A percentile compares a stretch with the other conserved stretches of the same genome.
Evolutionary conservation across 2,113 vertebrate species (phyloP).

Genomic region (Heliornis fulica): DNA sequence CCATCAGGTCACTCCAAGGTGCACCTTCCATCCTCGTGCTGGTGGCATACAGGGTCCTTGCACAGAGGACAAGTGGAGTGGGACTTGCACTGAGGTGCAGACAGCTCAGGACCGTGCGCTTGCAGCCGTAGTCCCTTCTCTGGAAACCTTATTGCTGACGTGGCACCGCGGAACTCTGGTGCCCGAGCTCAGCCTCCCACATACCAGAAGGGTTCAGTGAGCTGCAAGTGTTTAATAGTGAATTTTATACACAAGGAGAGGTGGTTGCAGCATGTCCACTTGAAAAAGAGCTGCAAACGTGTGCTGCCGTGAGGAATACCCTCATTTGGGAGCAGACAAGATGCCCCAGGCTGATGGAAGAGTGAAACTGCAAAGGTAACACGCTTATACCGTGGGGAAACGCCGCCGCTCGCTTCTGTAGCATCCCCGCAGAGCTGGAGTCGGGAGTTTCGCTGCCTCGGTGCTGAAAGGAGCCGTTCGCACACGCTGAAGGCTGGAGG

Average conservation of each 20-base stretch:
- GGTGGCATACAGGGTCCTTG: rapidly evolving
- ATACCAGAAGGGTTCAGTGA: rapidly evolving
- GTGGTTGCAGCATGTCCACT: not conserved
- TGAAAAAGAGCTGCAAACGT: not conserved
- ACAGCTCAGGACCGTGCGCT: rapidly evolving
- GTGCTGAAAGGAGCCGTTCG: not conserved
- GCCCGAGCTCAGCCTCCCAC: not conserved
- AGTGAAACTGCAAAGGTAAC: constrained; percentile 31
- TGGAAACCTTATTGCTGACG: not conserved
- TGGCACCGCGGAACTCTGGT: not conserved
- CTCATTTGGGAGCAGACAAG: constrained; percentile 30
- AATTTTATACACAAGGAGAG: not conserved
- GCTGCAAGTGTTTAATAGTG: not conserved
- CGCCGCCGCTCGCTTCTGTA: not conserved
- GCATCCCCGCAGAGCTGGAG: constrained; percentile 23
- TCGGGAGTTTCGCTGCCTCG: not conserved
- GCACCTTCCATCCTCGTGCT: not conserved
- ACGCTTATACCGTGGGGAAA: constrained; percentile 1
- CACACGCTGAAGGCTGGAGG: not conserved
- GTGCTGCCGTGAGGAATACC: not conserved
- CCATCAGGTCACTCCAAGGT: not conserved
- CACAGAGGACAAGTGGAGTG: rapidly evolving
- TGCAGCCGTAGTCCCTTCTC: rapidly evolving
- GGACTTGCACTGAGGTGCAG: not conserved
- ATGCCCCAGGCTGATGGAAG: constrained; percentile 32